Conservation (phyloP, 1,140 invertebrate species). For the Sycophaga agraensis region DNA sequence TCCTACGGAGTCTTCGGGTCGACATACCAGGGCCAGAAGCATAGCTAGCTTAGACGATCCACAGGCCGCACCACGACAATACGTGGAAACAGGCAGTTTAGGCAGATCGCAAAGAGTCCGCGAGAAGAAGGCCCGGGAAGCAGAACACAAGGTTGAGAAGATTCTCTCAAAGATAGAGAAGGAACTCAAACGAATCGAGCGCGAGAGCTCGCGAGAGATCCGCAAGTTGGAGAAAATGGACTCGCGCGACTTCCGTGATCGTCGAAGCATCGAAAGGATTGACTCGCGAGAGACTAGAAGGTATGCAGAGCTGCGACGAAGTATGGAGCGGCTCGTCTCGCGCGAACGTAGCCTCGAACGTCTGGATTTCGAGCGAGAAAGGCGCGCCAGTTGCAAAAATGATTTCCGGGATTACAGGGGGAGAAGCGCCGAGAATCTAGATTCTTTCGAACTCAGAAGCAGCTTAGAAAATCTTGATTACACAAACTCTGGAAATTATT, state of each 20-base stretch:
- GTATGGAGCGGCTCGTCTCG: constrained; percentile 45
- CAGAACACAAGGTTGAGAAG: constrained; percentile 36
- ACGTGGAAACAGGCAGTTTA: constrained; percentile 51
- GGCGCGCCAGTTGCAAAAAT: constrained; percentile 17
- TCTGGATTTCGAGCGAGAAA: constrained; percentile 38
- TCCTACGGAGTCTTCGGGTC: constrained; percentile 41
- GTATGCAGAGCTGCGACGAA: constrained; percentile 43
- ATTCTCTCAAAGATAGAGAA: constrained; percentile 43
- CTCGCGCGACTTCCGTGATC: constrained; percentile 41
- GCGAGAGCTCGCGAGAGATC: constrained; percentile 45
- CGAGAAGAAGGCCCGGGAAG: constrained; percentile 39
- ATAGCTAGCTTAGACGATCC: constrained; percentile 50
- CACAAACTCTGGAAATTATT: constrained; percentile 31
- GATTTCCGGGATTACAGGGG: constrained; percentile 34
- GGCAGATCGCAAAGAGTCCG: constrained; percentile 41
- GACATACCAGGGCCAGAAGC: constrained; percentile 45
- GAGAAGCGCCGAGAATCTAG: constrained; percentile 41
- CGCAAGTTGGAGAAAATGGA: constrained; percentile 39
- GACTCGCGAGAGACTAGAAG: constrained; percentile 44
- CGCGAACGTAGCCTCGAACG: constrained; percentile 42
- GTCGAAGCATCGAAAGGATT: constrained; percentile 43
- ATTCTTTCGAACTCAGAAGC: constrained; percentile 42
- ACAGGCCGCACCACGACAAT: constrained; percentile 31
- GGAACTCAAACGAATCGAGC: constrained; percentile 45
- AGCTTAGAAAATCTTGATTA: constrained; percentile 41